Conservation (phyloP, 2,797 vertebrate species). For the Limosa lapponica region DNA sequence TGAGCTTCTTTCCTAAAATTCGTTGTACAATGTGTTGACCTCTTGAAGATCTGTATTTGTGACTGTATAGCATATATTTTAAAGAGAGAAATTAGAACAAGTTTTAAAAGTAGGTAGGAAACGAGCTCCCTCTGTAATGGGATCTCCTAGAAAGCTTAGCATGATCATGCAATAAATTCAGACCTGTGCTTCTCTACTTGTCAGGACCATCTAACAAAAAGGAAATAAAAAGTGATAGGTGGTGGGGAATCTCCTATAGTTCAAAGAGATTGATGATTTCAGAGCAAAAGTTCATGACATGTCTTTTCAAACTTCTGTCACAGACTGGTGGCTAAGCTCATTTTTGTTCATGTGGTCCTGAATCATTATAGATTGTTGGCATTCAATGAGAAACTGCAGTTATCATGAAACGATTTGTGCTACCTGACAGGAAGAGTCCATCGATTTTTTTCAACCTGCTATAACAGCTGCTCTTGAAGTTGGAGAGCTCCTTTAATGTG, state of each 20-base stretch:
- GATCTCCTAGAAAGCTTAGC: neutral
- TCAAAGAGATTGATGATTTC: neutral
- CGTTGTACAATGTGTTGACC: accelerated
- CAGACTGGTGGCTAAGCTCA: neutral
- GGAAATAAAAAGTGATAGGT: neutral
- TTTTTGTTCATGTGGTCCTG: neutral
- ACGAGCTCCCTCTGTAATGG: neutral
- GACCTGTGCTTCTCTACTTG: neutral
- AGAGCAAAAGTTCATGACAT: neutral
- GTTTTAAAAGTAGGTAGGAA: neutral
- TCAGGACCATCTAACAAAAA: neutral
- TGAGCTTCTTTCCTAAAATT: neutral
- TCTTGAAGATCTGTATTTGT: neutral
- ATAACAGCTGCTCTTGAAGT: neutral
- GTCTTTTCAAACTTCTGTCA: neutral
- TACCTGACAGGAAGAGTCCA: neutral
- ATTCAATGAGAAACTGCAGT: neutral
- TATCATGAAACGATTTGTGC: constrained; percentile 3
- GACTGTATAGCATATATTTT: neutral
- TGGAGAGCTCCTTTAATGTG: neutral
- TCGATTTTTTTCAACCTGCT: neutral
- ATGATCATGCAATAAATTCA: neutral
- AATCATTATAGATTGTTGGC: neutral
- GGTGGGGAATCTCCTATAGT: neutral
- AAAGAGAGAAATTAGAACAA: neutral